Evolutionary conservation across 2,888 invertebrate genomes (phyloP), one percentile per base, ranked within the genome.

Genomic region (Caenorhabditis wallacei): DNA sequence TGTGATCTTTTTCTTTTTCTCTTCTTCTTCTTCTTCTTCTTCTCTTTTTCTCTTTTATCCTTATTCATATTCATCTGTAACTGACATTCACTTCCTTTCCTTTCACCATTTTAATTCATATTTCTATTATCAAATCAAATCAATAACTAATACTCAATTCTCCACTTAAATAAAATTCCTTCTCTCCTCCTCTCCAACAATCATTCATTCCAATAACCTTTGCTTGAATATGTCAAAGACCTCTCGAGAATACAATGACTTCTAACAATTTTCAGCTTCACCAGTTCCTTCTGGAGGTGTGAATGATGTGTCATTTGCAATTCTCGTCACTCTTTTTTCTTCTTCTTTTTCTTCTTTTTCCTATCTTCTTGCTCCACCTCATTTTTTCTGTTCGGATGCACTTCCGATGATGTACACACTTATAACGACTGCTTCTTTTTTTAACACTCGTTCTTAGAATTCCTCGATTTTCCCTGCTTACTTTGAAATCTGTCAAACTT

Each of bases 201-300:
- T 22, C 22, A 18, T 30, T 20, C 48, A 46, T 16, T 40, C 40
- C 13, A 40, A 40, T 53, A 35, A 16, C 46, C 35, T 37, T 61
- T 56, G 46, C 54, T 43, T 70, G 37, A 61, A 51, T n/a, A n/a
- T 48, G 51, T 51, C 53, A 51, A 16, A 53, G 24, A 18, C 51
- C 11, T 22, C 43, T 24, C 20, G 26, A 37, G 35, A 53, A 53
- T 22, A 54, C 61, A 53, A 37, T 40, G 57, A 59, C 64, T 64
- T 48, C 30, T 53, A 40, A 70, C 69, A 61, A 68, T 69, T 68
- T 76, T 76, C 69, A 76, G 76, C 76, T 76, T 76, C 76, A 76
- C 69, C 76, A 69, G 76, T 68, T 76, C 54, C 69, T 59, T 57
- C 74, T 74, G 74, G 64, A 51, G 43, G 63, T 56, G 59, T 56